These are phyloP conservation scores for Zygaena filipendulae DNA, from an alignment of 2,888 invertebrate species.

Conservation along the genomic window DNA sequence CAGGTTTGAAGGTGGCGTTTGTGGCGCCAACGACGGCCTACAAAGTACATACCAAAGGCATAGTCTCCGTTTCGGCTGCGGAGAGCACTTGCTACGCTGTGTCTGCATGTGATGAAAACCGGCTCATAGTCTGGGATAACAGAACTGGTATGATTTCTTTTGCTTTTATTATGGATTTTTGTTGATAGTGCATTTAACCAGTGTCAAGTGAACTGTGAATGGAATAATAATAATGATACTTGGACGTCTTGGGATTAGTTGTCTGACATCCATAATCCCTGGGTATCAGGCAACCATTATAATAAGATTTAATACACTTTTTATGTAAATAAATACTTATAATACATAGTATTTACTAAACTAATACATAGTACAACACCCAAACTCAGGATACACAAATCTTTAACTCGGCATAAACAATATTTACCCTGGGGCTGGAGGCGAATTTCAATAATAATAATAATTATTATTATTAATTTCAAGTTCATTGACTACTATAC, in stretches of 20 bases:
- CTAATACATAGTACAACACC: not conserved
- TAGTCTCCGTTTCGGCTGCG: slow-evolving; percentile 69
- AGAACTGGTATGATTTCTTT: slow-evolving; percentile 68
- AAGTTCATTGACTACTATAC: slow-evolving; percentile 24
- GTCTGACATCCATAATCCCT: no score
- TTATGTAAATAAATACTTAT: no score
- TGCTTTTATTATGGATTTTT: no score
- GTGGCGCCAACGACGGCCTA: slow-evolving; percentile 59
- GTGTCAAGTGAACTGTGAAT: no score
- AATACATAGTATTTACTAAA: no score
- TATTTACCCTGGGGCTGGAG: no score
- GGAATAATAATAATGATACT: no score
- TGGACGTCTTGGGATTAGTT: no score
- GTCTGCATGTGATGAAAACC: slow-evolving; percentile 70
- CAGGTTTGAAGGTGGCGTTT: slow-evolving; percentile 55
- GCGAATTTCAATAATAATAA: slow-evolving; percentile 1
- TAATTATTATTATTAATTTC: slow-evolving; percentile 23
- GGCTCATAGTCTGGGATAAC: slow-evolving; percentile 72
- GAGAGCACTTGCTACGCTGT: slow-evolving; percentile 71
- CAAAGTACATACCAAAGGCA: slow-evolving; percentile 52
- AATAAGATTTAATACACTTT: not conserved
- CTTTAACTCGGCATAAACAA: no score
- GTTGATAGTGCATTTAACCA: no score
- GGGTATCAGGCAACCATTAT: no score
- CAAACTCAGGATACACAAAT: no score